Evolutionary conservation across 2,113 vertebrate genomes (phyloP).

Genomic region (Chaetodon auriga): DNA sequence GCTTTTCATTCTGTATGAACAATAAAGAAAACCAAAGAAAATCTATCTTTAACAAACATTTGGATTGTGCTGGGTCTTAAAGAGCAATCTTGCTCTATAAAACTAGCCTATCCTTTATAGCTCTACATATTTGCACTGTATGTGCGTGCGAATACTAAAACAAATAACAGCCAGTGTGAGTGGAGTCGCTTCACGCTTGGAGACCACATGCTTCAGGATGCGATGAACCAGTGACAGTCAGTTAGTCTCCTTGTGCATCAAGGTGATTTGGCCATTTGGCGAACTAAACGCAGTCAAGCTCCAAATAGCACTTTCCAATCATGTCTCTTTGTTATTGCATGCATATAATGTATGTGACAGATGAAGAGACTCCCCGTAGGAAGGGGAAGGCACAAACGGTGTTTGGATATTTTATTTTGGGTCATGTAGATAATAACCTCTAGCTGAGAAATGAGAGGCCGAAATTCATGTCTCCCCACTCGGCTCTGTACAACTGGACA

Average conservation of each 20-base stretch:
- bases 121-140: conserved; percentile 6
- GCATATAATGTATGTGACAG: neutral
- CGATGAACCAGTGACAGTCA: conserved; percentile 17
- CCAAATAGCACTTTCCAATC: conserved; percentile 8
- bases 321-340: conserved; percentile 10
- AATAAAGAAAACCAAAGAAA: neutral
- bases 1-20: neutral
- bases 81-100: conserved; percentile 33
- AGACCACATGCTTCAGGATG: neutral
- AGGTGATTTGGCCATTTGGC: conserved; percentile 21
- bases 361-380: neutral
- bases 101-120: neutral
- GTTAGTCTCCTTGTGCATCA: conserved; percentile 23
- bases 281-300: conserved; percentile 8
- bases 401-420: neutral
- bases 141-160: neutral
- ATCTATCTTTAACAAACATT: neutral
- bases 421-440: neutral
- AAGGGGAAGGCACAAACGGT: neutral
- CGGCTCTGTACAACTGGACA: conserved; percentile 23
- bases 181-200: neutral
- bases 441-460: conserved; percentile 30
- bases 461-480: neutral
- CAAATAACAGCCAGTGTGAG: neutral
- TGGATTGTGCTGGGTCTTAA: conserved; percentile 8